Conservation (phyloP, 2,888 invertebrate species). For the Cactoblastis cactorum region DNA sequence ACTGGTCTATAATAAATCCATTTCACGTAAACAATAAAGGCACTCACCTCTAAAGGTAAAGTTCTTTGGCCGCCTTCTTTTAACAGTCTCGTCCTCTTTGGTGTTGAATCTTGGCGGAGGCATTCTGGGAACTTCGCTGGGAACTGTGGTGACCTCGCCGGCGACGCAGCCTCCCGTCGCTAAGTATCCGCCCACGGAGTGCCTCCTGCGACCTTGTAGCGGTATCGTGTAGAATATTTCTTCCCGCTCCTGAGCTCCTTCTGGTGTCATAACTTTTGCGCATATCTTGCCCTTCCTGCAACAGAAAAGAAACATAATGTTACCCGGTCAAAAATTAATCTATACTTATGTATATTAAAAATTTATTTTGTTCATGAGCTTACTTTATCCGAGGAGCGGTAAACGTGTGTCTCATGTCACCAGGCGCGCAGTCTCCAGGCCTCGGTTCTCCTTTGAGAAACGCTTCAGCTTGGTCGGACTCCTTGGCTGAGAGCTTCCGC, state of each 20-base stretch:
- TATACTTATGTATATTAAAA: no score
- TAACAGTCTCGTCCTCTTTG: conserved; percentile 60
- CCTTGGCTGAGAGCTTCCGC: conserved; percentile 83
- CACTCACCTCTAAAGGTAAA: conserved; percentile 65
- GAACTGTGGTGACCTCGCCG: conserved; percentile 68
- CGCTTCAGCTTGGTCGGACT: conserved; percentile 81
- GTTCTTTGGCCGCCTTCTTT: conserved; percentile 61
- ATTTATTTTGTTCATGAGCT: conserved; percentile 30
- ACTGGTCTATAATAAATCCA: no score
- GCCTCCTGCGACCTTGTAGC: conserved; percentile 75
- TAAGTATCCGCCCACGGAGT: conserved; percentile 84
- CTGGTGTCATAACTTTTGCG: conserved; percentile 54
- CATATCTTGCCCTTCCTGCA: conserved; percentile 67
- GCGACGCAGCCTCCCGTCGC: conserved; percentile 60
- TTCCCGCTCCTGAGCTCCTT: conserved; percentile 71
- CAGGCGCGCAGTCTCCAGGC: conserved; percentile 83
- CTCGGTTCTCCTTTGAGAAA: conserved; percentile 85
- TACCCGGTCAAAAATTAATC: no score
- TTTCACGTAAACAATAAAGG: conserved; percentile 6
- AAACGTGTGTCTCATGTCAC: conserved; percentile 67
- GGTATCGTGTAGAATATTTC: conserved; percentile 81
- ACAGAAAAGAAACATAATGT: neutral
- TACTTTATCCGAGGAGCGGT: conserved; percentile 71
- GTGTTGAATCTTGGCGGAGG: conserved; percentile 65
- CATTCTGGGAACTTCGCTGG: conserved; percentile 77